Evolutionary conservation across 1,140 invertebrate genomes (phyloP), one percentile per base, ranked within the genome.

Genomic region (Panagrolaimus sp.): DNA sequence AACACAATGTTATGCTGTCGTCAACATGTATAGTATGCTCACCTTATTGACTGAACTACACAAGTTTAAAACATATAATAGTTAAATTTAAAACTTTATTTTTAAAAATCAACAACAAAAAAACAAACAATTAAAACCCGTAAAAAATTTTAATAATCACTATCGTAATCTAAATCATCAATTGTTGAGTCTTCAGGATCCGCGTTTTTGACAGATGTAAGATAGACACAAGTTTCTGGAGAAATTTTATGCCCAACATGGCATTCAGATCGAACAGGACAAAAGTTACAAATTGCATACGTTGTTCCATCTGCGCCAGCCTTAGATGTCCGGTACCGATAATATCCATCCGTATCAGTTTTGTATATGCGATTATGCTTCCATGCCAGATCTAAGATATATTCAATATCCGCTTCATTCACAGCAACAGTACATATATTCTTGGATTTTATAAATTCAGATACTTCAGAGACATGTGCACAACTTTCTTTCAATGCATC

Each of bases 241-340:
- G 15, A 21, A 28, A 58, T 58, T 28, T 58, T 58, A 28, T 58
- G 52, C 10, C 52, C 52, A 28, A 58, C 52, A 2, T 28, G 52
- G 17, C 52, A 58, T 58, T 58, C 52, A 12, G 52, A 58, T 58
- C 52, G 21, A 26, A 58, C 52, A 8, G 52, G 52, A 58, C 52
- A 58, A 21, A 58, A 58, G 52, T 58, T 58, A 26, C 52, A 58
- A 58, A 58, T 58, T 1, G 52, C 52, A 21, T 58, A 58, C 10
- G 52, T 26, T 26, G 52, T 58, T 12, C 52, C 52, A 17, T 58
- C 52, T 4, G 28, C 52, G 15, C 52, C 52, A 28, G 52, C 52
- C 17, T 58, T 58, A 12, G 52, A 26, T 21, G 52, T 28, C 4
- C 52, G 52, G 8, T 58, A 58, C 15, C 52, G 52, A 28, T 58